A percentile compares a stretch with the other conserved stretches of the same genome.
These are phyloP conservation scores for Balearica regulorum DNA, from an alignment of 2,797 vertebrate genomes.

Conservation along the genomic window DNA sequence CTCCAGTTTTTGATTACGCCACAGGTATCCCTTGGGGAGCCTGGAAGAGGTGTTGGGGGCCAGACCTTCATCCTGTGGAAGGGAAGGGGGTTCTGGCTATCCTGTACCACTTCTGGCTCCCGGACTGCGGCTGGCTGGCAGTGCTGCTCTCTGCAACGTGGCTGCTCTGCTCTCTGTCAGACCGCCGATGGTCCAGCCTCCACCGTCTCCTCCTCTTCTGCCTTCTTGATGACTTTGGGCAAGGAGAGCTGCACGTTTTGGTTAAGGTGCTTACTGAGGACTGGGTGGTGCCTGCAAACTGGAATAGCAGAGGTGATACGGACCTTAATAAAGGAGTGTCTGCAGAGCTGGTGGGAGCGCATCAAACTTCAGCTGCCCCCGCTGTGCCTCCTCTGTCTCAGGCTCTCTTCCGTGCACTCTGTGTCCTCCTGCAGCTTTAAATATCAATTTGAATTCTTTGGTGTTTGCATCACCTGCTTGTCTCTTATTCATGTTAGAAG, in stretches of 20 bases:
- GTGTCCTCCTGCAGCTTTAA: background rate
- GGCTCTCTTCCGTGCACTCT: background rate
- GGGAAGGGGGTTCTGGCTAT: background rate
- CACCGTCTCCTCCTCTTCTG: background rate
- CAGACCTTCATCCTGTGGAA: background rate
- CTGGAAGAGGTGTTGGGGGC: background rate
- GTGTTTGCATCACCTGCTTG: constrained; percentile 57
- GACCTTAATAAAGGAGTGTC: background rate
- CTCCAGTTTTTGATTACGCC: background rate
- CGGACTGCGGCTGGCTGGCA: background rate
- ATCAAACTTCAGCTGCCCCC: background rate
- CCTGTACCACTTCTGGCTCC: background rate
- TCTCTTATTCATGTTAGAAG: constrained; percentile 43
- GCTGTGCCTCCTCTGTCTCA: background rate
- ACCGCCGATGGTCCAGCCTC: background rate
- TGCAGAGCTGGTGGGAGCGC: background rate
- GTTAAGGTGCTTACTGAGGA: background rate
- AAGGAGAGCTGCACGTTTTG: background rate
- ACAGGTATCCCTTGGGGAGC: background rate
- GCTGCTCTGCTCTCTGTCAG: background rate
- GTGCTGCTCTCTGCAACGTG: background rate
- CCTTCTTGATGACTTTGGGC: background rate
- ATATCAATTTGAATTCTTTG: constrained; percentile 38
- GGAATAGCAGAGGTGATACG: background rate
- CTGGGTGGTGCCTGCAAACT: background rate